These are phyloP conservation scores for Thomomys bottae DNA, from an alignment of 2,113 vertebrate genomes.

Conservation along the genomic window DNA sequence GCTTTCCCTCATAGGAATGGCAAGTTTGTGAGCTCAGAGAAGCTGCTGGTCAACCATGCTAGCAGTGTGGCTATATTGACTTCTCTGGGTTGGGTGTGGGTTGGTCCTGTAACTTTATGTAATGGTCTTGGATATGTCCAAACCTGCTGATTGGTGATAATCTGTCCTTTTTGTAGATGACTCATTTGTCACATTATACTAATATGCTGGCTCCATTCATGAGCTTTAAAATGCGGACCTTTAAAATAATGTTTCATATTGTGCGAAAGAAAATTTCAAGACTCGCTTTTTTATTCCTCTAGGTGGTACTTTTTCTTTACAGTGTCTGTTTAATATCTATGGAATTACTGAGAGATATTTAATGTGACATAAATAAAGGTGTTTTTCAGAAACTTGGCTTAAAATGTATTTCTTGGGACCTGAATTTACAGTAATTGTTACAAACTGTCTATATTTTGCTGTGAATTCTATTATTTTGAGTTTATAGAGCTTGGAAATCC, in stretches of 20 bases:
- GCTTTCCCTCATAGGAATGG: not conserved
- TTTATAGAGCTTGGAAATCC: slow-evolving; percentile 24
- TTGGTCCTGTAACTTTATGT: not conserved
- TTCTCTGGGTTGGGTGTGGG: not conserved
- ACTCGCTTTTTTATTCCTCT: slow-evolving; percentile 20
- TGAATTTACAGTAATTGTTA: not conserved
- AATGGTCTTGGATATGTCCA: slow-evolving; percentile 6
- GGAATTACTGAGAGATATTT: slow-evolving; percentile 49
- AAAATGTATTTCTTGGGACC: slow-evolving; percentile 23
- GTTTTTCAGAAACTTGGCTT: slow-evolving; percentile 40
- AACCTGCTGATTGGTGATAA: not conserved
- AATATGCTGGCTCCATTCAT: not conserved
- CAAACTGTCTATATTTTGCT: not conserved
- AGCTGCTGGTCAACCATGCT: too few relatives aligned
- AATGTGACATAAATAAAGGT: slow-evolving; percentile 14
- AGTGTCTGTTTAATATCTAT: slow-evolving; percentile 10
- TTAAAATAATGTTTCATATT: slow-evolving; percentile 22
- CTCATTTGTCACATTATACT: slow-evolving; percentile 30
- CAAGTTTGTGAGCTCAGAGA: not conserved
- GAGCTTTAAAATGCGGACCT: not conserved
- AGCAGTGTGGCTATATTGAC: rapidly evolving
- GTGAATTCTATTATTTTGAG: slow-evolving; percentile 15
- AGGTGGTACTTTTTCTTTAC: not conserved
- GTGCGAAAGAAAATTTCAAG: not conserved
- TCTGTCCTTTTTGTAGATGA: not conserved